Percentiles rank a stretch among this genome's conserved stretches.
These are phyloP conservation scores for Eumaeus atala DNA, from an alignment of 1,140 invertebrate species.

Conservation along the genomic window DNA sequence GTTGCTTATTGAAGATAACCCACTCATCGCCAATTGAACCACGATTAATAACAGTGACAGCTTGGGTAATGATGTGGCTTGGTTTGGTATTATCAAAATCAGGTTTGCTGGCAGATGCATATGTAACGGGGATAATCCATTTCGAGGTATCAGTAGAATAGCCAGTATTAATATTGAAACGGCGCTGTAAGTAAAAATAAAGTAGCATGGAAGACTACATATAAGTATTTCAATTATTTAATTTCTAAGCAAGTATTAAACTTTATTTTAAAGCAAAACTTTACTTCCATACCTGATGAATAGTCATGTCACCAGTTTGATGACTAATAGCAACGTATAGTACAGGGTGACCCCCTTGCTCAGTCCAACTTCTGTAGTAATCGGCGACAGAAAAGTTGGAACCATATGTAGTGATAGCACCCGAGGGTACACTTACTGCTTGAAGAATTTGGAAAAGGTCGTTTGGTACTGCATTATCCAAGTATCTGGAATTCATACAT, in stretches of 20 bases:
- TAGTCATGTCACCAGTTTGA: conserved; percentile 53
- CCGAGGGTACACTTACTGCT: conserved; percentile 49
- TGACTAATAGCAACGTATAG: conserved; percentile 71
- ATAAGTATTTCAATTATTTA: too few species aligned
- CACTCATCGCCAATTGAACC: conserved; percentile 57
- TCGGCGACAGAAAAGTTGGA: conserved; percentile 50
- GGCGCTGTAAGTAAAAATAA: conserved; percentile 34
- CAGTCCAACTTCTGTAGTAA: conserved; percentile 73
- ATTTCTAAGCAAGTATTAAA: background rate
- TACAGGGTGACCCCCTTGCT: conserved; percentile 69
- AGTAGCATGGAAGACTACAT: too few species aligned
- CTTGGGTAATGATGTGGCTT: conserved; percentile 35
- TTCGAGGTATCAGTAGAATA: conserved; percentile 33
- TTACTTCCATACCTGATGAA: conserved; percentile 63
- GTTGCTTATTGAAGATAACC: conserved; percentile 77
- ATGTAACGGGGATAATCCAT: conserved; percentile 77
- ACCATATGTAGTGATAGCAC: conserved; percentile 40
- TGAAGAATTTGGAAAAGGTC: conserved; percentile 80
- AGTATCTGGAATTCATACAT: conserved; percentile 40
- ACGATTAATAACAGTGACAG: conserved; percentile 37
- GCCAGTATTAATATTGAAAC: conserved; percentile 57
- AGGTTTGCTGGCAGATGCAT: conserved; percentile 48
- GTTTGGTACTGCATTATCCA: conserved; percentile 75
- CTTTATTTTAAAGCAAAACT: background rate
- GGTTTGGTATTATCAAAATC: conserved; percentile 69